These are phyloP conservation scores for Parnassius orleans DNA, from an alignment of 2,888 invertebrate species.

Conservation along the genomic window DNA sequence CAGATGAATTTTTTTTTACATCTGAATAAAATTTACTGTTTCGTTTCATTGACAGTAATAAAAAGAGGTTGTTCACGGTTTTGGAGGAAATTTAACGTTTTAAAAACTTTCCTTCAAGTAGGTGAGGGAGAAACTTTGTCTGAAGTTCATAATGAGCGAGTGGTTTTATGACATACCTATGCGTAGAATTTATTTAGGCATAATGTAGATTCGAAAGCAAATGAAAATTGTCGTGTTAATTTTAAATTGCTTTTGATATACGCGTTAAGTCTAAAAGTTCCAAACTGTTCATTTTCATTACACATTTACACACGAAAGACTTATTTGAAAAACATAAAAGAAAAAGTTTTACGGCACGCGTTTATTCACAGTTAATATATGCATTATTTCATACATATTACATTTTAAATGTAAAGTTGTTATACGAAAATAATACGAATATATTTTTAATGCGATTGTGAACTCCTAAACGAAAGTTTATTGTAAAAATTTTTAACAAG, in stretches of 20 bases:
- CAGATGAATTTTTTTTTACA: slow-evolving; percentile 1
- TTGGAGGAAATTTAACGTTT: slow-evolving; percentile 30
- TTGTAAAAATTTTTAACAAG: too few species aligned
- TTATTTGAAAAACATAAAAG: slow-evolving; percentile 17
- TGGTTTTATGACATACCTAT: slow-evolving; percentile 19
- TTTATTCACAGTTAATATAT: too few species aligned
- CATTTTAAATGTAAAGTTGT: too few species aligned
- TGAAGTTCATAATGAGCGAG: slow-evolving; percentile 23
- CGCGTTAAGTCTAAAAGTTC: slow-evolving; percentile 22
- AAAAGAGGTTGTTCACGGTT: slow-evolving; percentile 27
- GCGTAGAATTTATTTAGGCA: slow-evolving; percentile 22
- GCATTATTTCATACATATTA: too few species aligned
- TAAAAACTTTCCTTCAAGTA: slow-evolving; percentile 24
- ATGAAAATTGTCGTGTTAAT: slow-evolving; percentile 21
- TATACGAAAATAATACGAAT: too few species aligned
- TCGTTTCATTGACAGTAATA: slow-evolving; percentile 27
- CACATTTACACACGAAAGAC: slow-evolving; percentile 13
- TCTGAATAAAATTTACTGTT: slow-evolving; percentile 22
- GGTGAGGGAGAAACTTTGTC: slow-evolving; percentile 29
- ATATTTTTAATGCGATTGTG: too few species aligned
- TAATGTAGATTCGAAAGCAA: slow-evolving; percentile 19
- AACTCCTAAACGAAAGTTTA: too few species aligned
- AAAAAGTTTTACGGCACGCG: slow-evolving; percentile 16
- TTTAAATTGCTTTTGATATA: slow-evolving; percentile 20
- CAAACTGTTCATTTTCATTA: slow-evolving; percentile 11